Percentiles rank a stretch among this genome's conserved stretches.
phyloP scores from a whole-genome alignment of 2,113 vertebrate species.

The Petaurus breviceps region DNA sequence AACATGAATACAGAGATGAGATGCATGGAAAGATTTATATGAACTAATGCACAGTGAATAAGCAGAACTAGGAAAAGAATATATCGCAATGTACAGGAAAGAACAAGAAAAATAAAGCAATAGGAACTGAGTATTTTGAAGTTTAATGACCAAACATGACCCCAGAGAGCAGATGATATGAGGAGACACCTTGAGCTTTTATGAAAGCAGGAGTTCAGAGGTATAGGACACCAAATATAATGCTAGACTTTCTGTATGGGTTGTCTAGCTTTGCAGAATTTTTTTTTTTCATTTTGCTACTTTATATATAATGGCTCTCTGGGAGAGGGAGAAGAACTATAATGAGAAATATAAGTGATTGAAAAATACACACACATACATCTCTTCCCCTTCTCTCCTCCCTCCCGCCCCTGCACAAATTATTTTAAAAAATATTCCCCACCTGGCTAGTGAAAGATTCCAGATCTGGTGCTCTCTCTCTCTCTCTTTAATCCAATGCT shows the following conservation, averaged over 20 bases:
- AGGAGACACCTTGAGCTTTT: background rate
- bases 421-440: background rate
- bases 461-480: background rate
- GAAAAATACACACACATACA: background rate
- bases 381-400: no score
- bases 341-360: no score
- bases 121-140: background rate
- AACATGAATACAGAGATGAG: background rate
- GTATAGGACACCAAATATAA: background rate
- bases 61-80: background rate
- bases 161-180: background rate
- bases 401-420: background rate
- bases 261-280: background rate
- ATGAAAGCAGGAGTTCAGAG: background rate
- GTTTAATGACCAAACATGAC: background rate
- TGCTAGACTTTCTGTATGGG: background rate
- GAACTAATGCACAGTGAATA: background rate
- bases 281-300: background rate
- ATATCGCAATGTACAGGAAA: background rate
- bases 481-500: background rate
- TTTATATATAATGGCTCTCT: background rate
- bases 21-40: background rate
- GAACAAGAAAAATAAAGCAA: background rate
- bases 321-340: background rate
- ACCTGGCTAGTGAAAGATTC: background rate